phyloP scores from a whole-genome alignment of 2,113 vertebrate genomes.

The chimpanzee (Pan troglodytes) region NHGRI_mPanTro3-v2.1_pri NC_072410.2:26298001-26298500 shows the following conservation, averaged over 20 bases:
- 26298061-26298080: no score
- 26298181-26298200: constrained; percentile 15
- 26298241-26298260: neutral
- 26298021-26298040: no score
- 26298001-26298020: no score
- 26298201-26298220: neutral
- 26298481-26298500: neutral
- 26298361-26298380: neutral
- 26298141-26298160: neutral
- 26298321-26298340: neutral
- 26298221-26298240: neutral
- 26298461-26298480: neutral
- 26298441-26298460: neutral
- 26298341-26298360: neutral
- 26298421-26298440: no score
- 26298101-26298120: no score
- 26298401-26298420: neutral
- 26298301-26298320: neutral
- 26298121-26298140: no score
- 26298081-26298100: no score
- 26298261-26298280: neutral
- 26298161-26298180: neutral
- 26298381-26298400: neutral
- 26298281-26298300: neutral
- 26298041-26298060: no score